These are phyloP conservation scores for Chydorus sphaericus DNA, from an alignment of 2,888 invertebrate species.

Conservation along the genomic window DNA sequence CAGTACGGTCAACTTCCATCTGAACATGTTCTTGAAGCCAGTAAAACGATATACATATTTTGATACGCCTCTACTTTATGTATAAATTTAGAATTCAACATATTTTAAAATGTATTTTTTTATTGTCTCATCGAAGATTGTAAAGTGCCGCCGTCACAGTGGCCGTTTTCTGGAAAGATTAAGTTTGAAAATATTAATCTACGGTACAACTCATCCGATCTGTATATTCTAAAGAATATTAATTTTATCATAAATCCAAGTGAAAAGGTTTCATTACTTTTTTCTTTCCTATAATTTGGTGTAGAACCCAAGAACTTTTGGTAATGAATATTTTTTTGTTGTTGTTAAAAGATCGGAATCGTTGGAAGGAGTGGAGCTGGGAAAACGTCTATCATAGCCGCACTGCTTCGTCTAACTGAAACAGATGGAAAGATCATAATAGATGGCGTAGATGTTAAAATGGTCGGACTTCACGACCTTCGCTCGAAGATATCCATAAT, in stretches of 20 bases:
- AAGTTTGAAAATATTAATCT: slow-evolving; percentile 24
- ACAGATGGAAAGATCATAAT: slow-evolving; percentile 48
- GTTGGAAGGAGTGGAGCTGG: slow-evolving; percentile 52
- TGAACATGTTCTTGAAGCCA: slow-evolving; percentile 46
- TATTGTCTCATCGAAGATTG: too few species aligned
- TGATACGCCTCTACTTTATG: too few species aligned
- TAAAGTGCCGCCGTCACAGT: slow-evolving; percentile 27
- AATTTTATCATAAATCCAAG: background rate
- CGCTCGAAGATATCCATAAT: slow-evolving; percentile 32
- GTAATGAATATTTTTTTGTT: too few species aligned
- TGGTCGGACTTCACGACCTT: slow-evolving; percentile 44
- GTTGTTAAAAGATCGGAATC: slow-evolving; percentile 56
- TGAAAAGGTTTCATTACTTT: too few species aligned
- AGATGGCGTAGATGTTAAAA: slow-evolving; percentile 38
- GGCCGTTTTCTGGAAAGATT: slow-evolving; percentile 29
- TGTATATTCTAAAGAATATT: background rate
- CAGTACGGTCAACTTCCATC: slow-evolving; percentile 59
- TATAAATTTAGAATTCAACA: too few species aligned
- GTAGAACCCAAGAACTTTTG: too few species aligned
- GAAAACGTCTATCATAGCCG: slow-evolving; percentile 51
- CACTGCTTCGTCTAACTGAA: slow-evolving; percentile 51
- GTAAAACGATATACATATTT: background rate
- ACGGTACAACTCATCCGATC: slow-evolving; percentile 25
- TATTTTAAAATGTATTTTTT: too few species aligned
- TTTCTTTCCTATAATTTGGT: too few species aligned